phyloP scores from a whole-genome alignment of 2,113 vertebrate species.

The Pygoscelis adeliae region DNA sequence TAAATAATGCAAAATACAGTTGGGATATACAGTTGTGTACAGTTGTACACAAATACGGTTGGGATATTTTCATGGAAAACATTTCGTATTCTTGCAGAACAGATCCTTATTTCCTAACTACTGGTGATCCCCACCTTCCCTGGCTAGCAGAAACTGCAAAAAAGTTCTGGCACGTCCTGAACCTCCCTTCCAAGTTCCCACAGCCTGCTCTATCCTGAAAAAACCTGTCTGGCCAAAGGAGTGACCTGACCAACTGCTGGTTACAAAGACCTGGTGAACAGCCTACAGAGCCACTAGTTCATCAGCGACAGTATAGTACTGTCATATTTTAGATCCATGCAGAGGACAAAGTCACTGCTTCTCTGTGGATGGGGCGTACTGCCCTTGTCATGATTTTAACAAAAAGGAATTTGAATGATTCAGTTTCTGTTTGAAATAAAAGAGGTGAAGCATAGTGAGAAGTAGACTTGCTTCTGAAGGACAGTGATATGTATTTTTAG shows the following conservation, averaged over 20 bases:
- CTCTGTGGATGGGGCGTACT: not conserved
- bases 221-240: not conserved
- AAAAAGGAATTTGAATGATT: constrained; percentile 4
- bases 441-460: not conserved
- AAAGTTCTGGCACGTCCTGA: not conserved
- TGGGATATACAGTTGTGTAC: not conserved
- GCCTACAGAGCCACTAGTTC: not conserved
- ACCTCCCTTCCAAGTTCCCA: not conserved
- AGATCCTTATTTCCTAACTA: not conserved
- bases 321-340: not conserved
- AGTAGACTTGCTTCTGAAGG: not conserved
- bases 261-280: not conserved
- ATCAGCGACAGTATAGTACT: not conserved
- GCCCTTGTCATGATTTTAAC: not conserved
- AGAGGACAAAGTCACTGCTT: not conserved
- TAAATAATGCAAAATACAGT: not conserved
- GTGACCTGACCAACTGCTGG: not conserved
- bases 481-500: not conserved
- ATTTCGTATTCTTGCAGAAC: not conserved
- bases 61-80: not conserved
- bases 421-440: not conserved
- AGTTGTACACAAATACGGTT: not conserved
- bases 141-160: not conserved
- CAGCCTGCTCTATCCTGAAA: not conserved
- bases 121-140: not conserved